A percentile compares a stretch with the other conserved stretches of the same genome.
Conservation (phyloP, 2,888 invertebrate species). For the Sthenelais limicola region DNA sequence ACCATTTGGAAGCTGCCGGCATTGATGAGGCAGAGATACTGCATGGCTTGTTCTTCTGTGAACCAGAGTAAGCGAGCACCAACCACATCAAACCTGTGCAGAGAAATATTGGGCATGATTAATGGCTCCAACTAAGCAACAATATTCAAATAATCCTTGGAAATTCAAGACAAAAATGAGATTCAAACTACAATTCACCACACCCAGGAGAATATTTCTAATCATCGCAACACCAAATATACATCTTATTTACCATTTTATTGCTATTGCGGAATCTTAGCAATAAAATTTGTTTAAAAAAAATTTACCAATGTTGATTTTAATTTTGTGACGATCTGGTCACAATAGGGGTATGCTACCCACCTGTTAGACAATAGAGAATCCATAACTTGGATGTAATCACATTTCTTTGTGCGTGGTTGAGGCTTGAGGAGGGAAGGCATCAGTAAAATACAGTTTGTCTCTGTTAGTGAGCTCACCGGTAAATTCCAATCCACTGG, state of each 20-base stretch:
- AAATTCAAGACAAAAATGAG: too few species aligned
- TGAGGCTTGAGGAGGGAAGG: conserved; percentile 57
- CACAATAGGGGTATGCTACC: conserved; percentile 33
- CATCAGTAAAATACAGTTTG: conserved; percentile 63
- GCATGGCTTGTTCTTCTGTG: conserved; percentile 63
- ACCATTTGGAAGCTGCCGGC: conserved; percentile 65
- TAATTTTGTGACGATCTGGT: neutral
- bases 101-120: too few species aligned
- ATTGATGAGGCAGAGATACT: conserved; percentile 59
- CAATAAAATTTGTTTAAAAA: neutral
- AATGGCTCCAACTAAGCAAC: too few species aligned
- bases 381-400: conserved; percentile 61
- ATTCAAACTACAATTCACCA: too few species aligned
- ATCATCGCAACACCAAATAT: too few species aligned
- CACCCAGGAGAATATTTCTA: too few species aligned
- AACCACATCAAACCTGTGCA: conserved; percentile 64
- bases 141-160: too few species aligned
- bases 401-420: conserved; percentile 52
- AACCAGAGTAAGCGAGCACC: conserved; percentile 65
- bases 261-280: neutral
- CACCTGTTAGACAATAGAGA: conserved; percentile 59
- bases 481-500: conserved; percentile 20
- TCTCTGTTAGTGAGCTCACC: conserved; percentile 58
- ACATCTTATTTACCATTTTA: too few species aligned
- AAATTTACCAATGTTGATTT: neutral